Evolutionary conservation across 2,113 vertebrate species (phyloP).

Genomic region (chimpanzee (Pan troglodytes)): DNA sequence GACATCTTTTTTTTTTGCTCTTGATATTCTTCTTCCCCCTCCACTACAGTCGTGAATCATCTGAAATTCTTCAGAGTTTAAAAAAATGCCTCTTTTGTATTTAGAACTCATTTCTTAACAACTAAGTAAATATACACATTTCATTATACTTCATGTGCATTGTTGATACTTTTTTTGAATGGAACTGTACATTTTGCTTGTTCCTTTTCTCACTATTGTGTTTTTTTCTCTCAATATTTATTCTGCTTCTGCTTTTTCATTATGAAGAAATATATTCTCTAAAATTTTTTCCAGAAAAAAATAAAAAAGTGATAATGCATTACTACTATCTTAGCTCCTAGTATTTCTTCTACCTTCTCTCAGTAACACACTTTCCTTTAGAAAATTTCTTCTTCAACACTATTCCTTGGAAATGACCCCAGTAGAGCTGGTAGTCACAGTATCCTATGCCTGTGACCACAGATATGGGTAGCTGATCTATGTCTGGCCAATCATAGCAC

Average conservation of each 20-base stretch:
- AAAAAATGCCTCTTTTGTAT: neutral
- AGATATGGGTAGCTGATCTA: neutral
- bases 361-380: neutral
- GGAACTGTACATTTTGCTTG: neutral
- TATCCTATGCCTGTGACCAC: neutral
- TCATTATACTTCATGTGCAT: neutral
- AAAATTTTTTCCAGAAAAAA: neutral
- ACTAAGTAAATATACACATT: neutral
- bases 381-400: neutral
- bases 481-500: neutral
- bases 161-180: neutral
- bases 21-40: neutral
- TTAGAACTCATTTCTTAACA: neutral
- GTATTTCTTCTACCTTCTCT: neutral
- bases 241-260: neutral
- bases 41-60: neutral
- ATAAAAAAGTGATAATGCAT: neutral
- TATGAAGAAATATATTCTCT: neutral
- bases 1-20: neutral
- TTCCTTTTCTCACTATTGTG: neutral
- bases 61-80: neutral
- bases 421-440: neutral
- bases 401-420: neutral
- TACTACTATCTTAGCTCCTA: neutral
- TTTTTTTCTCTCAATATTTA: neutral